phyloP scores from a whole-genome alignment of 2,113 vertebrate genomes.

The Upupa epops region DNA sequence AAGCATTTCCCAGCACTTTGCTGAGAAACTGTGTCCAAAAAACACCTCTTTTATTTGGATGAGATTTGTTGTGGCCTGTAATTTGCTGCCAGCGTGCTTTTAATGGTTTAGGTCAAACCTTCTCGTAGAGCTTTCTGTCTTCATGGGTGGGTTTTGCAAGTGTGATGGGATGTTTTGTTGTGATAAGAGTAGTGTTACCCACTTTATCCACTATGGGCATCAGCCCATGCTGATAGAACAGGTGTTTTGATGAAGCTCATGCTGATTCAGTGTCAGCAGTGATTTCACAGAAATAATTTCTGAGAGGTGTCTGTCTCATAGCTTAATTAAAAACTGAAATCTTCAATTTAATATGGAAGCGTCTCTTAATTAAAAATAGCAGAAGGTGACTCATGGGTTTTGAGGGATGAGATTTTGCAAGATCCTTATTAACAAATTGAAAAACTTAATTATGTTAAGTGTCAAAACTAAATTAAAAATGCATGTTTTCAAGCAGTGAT shows the following conservation, averaged over 20 bases:
- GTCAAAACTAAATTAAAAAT: background rate
- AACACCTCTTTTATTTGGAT: background rate
- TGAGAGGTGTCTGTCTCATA: background rate
- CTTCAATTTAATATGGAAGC: background rate
- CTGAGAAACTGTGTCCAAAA: background rate
- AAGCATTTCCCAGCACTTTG: background rate
- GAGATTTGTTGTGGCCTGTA: background rate
- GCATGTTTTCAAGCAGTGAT: background rate
- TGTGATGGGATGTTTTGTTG: background rate
- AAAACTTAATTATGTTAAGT: background rate
- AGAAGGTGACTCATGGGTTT: background rate
- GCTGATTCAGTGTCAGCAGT: background rate
- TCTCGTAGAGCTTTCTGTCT: background rate
- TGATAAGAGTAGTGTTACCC: background rate
- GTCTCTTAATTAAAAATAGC: slow-evolving; percentile 5
- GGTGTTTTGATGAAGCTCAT: background rate
- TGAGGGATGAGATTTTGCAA: background rate
- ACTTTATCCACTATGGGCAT: background rate
- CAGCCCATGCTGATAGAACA: background rate
- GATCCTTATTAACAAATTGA: background rate
- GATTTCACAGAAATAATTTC: background rate
- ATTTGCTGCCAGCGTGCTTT: background rate
- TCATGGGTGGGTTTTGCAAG: background rate
- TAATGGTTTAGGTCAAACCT: background rate
- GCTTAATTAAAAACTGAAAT: slow-evolving; percentile 19